Evolutionary conservation across 2,113 vertebrate genomes (phyloP).

Genomic region (Rhinolophus ferrumequinum): DNA sequence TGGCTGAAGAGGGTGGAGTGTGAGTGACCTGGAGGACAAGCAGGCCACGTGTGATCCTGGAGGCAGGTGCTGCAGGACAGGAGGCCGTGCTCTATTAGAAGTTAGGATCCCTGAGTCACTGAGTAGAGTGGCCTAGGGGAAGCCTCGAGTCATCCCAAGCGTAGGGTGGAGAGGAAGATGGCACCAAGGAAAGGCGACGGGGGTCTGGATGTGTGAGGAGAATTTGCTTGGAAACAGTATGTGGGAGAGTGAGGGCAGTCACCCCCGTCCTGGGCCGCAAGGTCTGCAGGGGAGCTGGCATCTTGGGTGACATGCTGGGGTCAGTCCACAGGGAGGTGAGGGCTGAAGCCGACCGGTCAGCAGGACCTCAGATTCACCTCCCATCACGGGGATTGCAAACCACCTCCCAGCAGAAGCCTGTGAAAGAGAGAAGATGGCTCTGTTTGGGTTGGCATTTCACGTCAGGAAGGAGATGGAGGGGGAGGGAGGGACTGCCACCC

Average conservation of each 20-base stretch:
- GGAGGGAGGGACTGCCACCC: neutral
- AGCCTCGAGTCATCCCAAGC: neutral
- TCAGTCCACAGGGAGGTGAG: rapidly evolving
- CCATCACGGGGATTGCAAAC: rapidly evolving
- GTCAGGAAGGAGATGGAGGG: neutral
- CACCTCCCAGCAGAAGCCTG: neutral
- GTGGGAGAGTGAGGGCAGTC: too few species aligned
- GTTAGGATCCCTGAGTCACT: rapidly evolving
- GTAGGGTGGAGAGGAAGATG: neutral
- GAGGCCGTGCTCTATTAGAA: neutral
- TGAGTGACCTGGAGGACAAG: too few species aligned
- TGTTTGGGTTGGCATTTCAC: neutral
- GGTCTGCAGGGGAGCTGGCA: rapidly evolving
- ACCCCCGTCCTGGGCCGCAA: neutral
- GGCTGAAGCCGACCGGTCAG: neutral
- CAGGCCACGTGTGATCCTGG: neutral
- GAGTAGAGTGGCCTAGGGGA: neutral
- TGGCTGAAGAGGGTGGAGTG: too few species aligned
- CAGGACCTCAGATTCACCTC: neutral
- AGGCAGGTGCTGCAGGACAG: rapidly evolving
- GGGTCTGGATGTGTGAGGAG: neutral
- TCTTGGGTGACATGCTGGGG: neutral
- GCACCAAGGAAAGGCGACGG: too few species aligned
- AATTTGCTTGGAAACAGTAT: neutral
- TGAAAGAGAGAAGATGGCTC: too few species aligned